Evolutionary conservation across 2,797 vertebrate species (phyloP).

Genomic region (Paramormyrops hopkinsi): DNA sequence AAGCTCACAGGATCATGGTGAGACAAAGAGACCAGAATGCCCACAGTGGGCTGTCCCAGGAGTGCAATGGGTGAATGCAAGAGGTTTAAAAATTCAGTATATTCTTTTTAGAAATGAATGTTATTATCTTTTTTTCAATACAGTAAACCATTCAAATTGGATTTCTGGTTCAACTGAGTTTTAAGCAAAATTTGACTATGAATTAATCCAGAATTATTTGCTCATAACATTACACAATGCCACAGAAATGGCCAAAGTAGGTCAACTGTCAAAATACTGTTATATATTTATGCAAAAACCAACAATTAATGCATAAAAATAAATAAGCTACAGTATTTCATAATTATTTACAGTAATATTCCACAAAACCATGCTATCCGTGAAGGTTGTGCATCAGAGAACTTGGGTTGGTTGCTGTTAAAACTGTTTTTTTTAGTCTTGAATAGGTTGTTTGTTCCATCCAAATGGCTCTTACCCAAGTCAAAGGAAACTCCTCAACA

Average conservation of each 20-base stretch:
- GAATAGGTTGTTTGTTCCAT: not conserved
- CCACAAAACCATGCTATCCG: not conserved
- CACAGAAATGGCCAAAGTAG: not conserved
- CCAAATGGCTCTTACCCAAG: not conserved
- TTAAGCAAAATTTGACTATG: not conserved
- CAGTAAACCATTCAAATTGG: not conserved
- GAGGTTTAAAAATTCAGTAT: not conserved
- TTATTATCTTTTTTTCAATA: not conserved
- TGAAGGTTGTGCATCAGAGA: not conserved
- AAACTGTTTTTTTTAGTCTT: not conserved
- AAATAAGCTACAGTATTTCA: not conserved
- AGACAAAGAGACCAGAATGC: not conserved
- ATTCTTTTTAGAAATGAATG: conserved; percentile 4
- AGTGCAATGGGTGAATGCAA: not conserved
- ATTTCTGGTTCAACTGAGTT: not conserved
- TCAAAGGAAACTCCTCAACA: not conserved
- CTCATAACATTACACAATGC: not conserved
- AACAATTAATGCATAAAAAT: not conserved
- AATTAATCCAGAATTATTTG: conserved; percentile 12
- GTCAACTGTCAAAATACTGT: not conserved
- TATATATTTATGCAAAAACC: not conserved
- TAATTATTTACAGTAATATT: conserved; percentile 11
- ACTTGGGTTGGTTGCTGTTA: not conserved
- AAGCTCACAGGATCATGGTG: not conserved
- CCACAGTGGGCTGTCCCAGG: not conserved